Evolutionary conservation across 2,113 vertebrate genomes (phyloP).

Genomic region (Eublepharis macularius): DNA sequence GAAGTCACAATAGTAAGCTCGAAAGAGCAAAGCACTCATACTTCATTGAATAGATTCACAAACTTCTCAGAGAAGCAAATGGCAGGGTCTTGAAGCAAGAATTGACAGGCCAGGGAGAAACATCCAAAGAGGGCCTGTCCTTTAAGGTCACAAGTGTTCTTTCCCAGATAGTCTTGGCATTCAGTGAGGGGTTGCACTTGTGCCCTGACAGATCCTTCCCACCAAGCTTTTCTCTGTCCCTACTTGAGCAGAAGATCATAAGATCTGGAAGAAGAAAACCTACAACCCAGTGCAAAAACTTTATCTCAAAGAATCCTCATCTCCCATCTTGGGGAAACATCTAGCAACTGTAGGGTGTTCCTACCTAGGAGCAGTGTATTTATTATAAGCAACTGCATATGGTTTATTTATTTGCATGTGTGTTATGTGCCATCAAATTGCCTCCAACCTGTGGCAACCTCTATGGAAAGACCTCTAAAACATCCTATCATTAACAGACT

Average conservation of each 20-base stretch:
- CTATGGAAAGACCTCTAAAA: too few species aligned
- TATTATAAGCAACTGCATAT: background rate
- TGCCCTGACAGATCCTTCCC: background rate
- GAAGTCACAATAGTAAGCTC: background rate
- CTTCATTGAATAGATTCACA: background rate
- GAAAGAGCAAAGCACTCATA: slow-evolving; percentile 4
- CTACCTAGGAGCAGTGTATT: background rate
- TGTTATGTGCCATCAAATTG: too few species aligned
- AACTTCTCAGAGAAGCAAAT: slow-evolving; percentile 8
- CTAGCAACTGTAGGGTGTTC: background rate
- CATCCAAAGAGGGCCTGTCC: background rate
- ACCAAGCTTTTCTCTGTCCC: background rate
- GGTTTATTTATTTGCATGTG: background rate
- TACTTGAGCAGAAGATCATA: background rate
- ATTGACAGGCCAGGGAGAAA: slow-evolving; percentile 5
- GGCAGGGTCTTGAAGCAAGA: background rate
- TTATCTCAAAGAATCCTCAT: background rate
- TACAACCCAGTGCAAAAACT: background rate
- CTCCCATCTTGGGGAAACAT: background rate
- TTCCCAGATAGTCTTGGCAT: background rate
- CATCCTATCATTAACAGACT: too few species aligned
- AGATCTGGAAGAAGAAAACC: background rate
- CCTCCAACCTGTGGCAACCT: too few species aligned
- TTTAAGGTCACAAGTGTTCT: background rate
- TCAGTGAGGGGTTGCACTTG: background rate